Percentiles rank a stretch among this genome's conserved stretches.
Evolutionary conservation across 1,140 invertebrate species (phyloP).

Genomic region (Drosophila mauritiana): DNA sequence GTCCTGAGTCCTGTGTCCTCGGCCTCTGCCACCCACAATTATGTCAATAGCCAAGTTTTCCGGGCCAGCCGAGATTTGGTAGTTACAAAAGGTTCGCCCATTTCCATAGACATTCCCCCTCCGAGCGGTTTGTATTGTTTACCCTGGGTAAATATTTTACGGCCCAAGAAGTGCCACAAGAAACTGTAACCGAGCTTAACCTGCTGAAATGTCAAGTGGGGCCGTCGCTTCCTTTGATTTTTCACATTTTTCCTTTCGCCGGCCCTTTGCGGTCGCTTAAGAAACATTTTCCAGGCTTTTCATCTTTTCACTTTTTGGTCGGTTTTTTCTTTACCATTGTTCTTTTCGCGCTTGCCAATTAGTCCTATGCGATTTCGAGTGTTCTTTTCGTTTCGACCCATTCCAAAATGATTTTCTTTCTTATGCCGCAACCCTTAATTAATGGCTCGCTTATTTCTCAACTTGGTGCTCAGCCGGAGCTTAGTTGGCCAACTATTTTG

Average conservation of each 20-base stretch:
- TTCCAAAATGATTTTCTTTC: constrained; percentile 1
- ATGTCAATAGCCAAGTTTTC: constrained; percentile 73
- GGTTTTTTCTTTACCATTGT: constrained; percentile 33
- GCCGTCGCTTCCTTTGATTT: constrained; percentile 62
- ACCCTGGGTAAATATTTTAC: constrained; percentile 63
- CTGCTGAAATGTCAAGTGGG: constrained; percentile 71
- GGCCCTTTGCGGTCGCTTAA: constrained; percentile 62
- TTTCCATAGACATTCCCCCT: background rate
- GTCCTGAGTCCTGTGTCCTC: background rate
- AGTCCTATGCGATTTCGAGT: constrained; percentile 45
- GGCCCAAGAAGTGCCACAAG: constrained; percentile 67
- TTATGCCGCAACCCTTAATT: constrained; percentile 58
- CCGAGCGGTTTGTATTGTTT: constrained; percentile 49
- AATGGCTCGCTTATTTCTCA: constrained; percentile 49
- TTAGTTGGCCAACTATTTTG: constrained; percentile 78
- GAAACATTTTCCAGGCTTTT: constrained; percentile 47
- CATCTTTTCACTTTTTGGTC: constrained; percentile 5
- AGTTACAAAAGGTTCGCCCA: constrained; percentile 56
- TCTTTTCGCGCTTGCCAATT: constrained; percentile 69
- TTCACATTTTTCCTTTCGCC: constrained; percentile 44
- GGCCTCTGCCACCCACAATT: constrained; percentile 60
- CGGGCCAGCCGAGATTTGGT: constrained; percentile 24
- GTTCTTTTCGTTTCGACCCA: constrained; percentile 17
- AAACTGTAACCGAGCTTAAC: constrained; percentile 67
- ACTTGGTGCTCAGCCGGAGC: constrained; percentile 11